Evolutionary conservation across 2,113 vertebrate species (phyloP).

Genomic region (Macquaria australasica): DNA sequence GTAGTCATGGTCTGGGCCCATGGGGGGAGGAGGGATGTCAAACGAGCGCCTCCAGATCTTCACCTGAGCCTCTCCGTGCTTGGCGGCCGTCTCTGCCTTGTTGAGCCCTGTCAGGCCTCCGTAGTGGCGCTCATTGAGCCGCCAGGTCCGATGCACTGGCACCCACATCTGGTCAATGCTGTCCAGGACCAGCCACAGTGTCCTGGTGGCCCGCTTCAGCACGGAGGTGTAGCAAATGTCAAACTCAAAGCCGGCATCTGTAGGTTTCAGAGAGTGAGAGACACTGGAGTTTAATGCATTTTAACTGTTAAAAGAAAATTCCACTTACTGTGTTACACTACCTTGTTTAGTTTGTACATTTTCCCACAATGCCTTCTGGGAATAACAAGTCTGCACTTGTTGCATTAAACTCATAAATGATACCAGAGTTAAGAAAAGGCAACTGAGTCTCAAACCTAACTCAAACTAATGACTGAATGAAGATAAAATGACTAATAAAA

Average conservation of each 20-base stretch:
- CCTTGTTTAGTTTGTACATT: neutral
- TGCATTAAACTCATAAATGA: constrained; percentile 1
- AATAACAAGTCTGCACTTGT: constrained; percentile 7
- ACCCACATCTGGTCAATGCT: constrained; percentile 95
- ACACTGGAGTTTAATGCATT: neutral
- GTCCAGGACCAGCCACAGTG: constrained; percentile 92
- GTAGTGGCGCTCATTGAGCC: constrained; percentile 94
- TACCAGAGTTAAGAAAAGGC: neutral
- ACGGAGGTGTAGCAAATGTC: constrained; percentile 94
- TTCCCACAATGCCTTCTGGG: neutral
- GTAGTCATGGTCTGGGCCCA: constrained; percentile 89
- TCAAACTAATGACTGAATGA: neutral
- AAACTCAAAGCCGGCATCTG: constrained; percentile 89
- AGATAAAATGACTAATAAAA: too few species aligned
- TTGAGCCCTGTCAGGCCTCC: constrained; percentile 93
- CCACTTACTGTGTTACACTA: neutral
- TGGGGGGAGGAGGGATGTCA: constrained; percentile 90
- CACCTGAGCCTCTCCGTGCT: constrained; percentile 94
- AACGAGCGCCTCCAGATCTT: constrained; percentile 95
- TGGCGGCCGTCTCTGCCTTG: constrained; percentile 93
- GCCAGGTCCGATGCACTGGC: constrained; percentile 91
- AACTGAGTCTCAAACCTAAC: neutral
- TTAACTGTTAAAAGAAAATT: neutral
- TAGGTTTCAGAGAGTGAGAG: neutral
- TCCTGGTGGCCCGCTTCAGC: constrained; percentile 91